phyloP scores from a whole-genome alignment of 2,888 invertebrate genomes.

The Drosophila neoperkinsi region DNA sequence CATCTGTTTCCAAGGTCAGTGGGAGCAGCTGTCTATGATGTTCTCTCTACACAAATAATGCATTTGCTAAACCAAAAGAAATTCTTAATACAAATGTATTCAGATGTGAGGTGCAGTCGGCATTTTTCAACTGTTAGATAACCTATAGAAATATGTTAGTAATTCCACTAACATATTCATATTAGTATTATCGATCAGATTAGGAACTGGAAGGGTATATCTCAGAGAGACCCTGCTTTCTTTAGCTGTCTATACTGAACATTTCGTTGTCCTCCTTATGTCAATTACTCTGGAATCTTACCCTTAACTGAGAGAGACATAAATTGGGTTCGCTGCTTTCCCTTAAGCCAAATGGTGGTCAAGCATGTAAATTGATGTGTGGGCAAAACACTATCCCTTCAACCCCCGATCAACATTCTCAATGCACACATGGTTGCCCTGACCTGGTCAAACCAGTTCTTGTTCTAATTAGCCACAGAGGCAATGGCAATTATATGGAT shows the following conservation, averaged over 20 bases:
- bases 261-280: not conserved
- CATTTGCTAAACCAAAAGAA: constrained; percentile 12
- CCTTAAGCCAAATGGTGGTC: not conserved
- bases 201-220: not conserved
- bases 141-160: not conserved
- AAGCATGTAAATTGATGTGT: constrained; percentile 36
- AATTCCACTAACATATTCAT: too few species aligned
- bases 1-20: constrained; percentile 40
- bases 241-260: not conserved
- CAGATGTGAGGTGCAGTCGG: not conserved
- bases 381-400: not conserved
- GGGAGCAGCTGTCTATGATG: constrained; percentile 7
- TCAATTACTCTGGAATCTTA: not conserved
- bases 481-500: constrained; percentile 60
- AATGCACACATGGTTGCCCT: not conserved
- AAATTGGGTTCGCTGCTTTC: constrained; percentile 1
- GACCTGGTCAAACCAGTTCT: constrained; percentile 62
- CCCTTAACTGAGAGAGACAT: not conserved
- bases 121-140: not conserved
- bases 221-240: not conserved
- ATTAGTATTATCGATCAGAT: not conserved
- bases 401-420: constrained; percentile 9
- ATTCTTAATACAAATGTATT: constrained; percentile 4
- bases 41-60: constrained; percentile 9
- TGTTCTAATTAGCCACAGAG: constrained; percentile 63